Percentiles rank a stretch among this genome's conserved stretches.
Evolutionary conservation across 2,797 vertebrate genomes (phyloP).

Genomic region (Poeciliopsis gracilis): DNA sequence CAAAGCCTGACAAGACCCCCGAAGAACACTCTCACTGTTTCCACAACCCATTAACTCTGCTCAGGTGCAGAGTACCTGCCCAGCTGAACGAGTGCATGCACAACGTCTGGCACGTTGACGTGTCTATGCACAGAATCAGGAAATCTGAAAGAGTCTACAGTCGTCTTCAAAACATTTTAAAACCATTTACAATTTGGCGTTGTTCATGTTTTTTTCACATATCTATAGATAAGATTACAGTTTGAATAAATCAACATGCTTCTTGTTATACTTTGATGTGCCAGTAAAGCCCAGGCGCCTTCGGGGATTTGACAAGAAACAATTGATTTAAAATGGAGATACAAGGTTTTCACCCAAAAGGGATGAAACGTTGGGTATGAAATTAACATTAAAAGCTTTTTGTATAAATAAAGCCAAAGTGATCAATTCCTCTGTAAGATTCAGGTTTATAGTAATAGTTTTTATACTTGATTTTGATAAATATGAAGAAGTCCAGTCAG

Average conservation of each 20-base stretch:
- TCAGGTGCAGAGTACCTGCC: conserved; percentile 67
- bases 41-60: conserved; percentile 53
- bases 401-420: background rate
- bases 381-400: background rate
- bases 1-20: conserved; percentile 68
- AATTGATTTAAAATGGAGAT: background rate
- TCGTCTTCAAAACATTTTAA: background rate
- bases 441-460: background rate
- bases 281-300: background rate
- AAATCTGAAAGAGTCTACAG: background rate
- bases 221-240: background rate
- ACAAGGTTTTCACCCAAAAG: background rate
- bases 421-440: background rate
- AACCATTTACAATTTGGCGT: background rate
- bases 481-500: background rate
- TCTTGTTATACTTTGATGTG: background rate
- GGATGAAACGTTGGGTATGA: background rate
- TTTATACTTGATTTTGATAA: too few species aligned
- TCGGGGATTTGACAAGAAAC: background rate
- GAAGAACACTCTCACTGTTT: conserved; percentile 70
- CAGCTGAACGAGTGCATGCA: background rate
- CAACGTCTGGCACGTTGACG: conserved; percentile 2
- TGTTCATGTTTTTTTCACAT: background rate
- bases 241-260: background rate
- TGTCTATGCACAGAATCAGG: conserved; percentile 2